Evolutionary conservation across 92 coral and sea anemone genomes (phyloP).

Genomic region (Palythoa grandiflora): DNA sequence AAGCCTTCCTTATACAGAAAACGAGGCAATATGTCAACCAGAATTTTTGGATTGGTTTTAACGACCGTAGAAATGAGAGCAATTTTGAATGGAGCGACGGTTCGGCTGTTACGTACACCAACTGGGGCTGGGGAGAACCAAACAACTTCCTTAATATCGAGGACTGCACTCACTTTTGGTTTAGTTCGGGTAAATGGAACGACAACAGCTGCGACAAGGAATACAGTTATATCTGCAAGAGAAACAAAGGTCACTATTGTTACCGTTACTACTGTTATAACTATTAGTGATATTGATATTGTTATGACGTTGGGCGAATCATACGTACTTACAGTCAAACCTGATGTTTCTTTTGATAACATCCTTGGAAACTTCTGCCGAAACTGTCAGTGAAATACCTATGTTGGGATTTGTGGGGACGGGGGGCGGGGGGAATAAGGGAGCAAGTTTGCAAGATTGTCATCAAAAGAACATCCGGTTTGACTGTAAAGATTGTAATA

Average conservation of each 20-base stretch:
- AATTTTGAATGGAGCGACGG: constrained; percentile 93
- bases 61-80: constrained; percentile 82
- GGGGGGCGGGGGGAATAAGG: too few species aligned
- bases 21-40: constrained; percentile 49
- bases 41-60: constrained; percentile 91
- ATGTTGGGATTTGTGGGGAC: too few species aligned
- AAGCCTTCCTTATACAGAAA: constrained; percentile 64
- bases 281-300: background rate
- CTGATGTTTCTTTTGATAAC: too few species aligned
- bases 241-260: constrained; percentile 61
- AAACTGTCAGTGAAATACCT: too few species aligned
- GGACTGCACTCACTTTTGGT: constrained; percentile 79
- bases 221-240: constrained; percentile 86
- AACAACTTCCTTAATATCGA: constrained; percentile 71
- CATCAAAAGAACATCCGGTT: too few species aligned
- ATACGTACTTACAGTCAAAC: too few species aligned
- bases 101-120: constrained; percentile 63
- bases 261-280: background rate
- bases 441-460: too few species aligned
- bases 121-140: constrained; percentile 86
- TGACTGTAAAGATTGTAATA: too few species aligned
- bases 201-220: constrained; percentile 77
- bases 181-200: constrained; percentile 69
- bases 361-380: too few species aligned
- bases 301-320: background rate